Base-by-base conservation (phyloP, 2,888 invertebrate genomes). In the Apodemia duryi region DNA sequence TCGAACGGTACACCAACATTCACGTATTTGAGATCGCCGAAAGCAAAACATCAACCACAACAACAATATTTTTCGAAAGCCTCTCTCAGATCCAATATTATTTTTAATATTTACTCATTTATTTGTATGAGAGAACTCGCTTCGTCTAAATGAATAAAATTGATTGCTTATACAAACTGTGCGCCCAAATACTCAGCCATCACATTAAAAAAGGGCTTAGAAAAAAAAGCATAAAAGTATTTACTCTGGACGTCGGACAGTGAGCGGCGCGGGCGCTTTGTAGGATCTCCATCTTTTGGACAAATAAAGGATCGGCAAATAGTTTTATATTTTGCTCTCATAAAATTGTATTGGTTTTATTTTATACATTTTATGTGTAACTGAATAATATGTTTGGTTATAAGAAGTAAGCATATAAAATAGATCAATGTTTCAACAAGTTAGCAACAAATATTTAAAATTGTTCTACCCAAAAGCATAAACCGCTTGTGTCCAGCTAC, bases 111-210 rank as follows among this genome's bases (percentile, higher is more conserved):
- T 83, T 76, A 83, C 80, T 88, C 83, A 86, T 88, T 87, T 88
- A 87, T 90, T 90, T 88, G 80, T 88, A 84, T 78, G 82, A 81
- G 79, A 77, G 80, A 86, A 85, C 85, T 82, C 82, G 88, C 81
- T 85, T 78, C 84, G 83, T 87, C 88, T 89, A 89, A 91, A 91
- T 90, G 89, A 91, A 91, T 90, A 88, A 91, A 91, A 91, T 91
- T 91, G 91, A 91, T 91, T 91, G 90, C 90, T 89, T 90, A 90
- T 89, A 91, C 90, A 91, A 90, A 90, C 90, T 85, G 89, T 86
- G 88, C 86, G 85, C 90, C 88, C 91, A 90, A 91, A 91, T 90
- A 89, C 88, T 88, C 88, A 79, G 77, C 85, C 87, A 88, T 86
- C 88, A 88, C 86, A 87, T 89, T 91, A 91, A 90, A 90, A 90